A percentile compares a stretch with the other conserved stretches of the same genome.
phyloP scores from a whole-genome alignment of 2,888 invertebrate genomes.

The Drosophila atroscutellata region DNA sequence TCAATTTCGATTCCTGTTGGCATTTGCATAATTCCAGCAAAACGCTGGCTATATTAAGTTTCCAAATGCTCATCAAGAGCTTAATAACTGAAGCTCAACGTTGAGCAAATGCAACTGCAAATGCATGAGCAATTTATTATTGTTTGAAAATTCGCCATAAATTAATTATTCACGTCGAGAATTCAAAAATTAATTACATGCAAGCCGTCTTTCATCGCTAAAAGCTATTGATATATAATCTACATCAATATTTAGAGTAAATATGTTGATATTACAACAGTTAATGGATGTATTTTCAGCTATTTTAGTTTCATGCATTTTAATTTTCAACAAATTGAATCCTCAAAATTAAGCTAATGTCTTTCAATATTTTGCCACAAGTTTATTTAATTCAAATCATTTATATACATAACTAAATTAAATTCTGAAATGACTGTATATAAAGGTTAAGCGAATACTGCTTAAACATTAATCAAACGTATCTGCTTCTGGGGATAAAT shows the following conservation, averaged over 20 bases:
- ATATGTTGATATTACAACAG: no score
- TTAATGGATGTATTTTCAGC: no score
- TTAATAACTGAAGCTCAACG: background rate
- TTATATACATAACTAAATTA: background rate
- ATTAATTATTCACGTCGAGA: background rate
- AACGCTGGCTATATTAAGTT: slow-evolving; percentile 4
- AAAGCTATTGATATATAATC: background rate
- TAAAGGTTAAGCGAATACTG: no score
- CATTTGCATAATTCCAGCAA: slow-evolving; percentile 64
- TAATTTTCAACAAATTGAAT: background rate
- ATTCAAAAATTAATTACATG: background rate
- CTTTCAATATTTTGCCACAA: background rate
- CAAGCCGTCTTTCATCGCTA: background rate
- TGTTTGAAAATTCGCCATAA: background rate
- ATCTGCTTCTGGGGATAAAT: background rate
- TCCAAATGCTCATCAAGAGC: background rate
- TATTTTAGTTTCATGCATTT: no score
- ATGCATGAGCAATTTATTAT: background rate
- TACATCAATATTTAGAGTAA: background rate
- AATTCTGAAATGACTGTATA: background rate
- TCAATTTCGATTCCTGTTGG: slow-evolving; percentile 44
- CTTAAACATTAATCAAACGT: background rate
- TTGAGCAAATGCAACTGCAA: background rate
- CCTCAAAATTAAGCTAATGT: background rate
- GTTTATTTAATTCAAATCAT: background rate